Percentiles rank a stretch among this genome's conserved stretches.
Conservation (phyloP, 2,797 vertebrate species). For the Salmo trutta region DNA sequence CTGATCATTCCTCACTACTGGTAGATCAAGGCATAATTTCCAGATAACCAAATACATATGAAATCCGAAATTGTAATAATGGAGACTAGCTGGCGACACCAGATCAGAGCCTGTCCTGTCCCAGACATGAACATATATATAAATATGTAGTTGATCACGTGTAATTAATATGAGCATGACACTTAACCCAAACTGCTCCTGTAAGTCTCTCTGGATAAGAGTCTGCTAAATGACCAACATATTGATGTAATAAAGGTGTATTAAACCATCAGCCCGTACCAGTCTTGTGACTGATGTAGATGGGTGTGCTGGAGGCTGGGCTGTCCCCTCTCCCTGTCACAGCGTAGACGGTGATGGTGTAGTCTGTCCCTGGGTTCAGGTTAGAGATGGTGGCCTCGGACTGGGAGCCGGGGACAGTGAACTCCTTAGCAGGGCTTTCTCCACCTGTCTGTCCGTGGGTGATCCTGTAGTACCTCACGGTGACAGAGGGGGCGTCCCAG, state of each 20-base stretch:
- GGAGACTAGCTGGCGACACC: not conserved
- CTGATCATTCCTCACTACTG: too few relatives aligned
- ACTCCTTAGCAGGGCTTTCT: constrained; percentile 78
- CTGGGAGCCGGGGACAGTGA: constrained; percentile 83
- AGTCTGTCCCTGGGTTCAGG: constrained; percentile 86
- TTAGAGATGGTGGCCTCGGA: constrained; percentile 83
- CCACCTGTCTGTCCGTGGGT: constrained; percentile 78
- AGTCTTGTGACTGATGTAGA: constrained; percentile 86
- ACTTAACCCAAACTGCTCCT: too few relatives aligned
- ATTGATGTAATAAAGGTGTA: not conserved
- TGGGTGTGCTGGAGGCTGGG: constrained; percentile 88
- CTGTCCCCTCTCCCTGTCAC: constrained; percentile 93
- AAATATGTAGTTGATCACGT: not conserved
- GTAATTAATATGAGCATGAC: not conserved
- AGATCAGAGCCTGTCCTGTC: not conserved
- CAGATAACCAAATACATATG: not conserved
- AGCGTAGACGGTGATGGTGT: constrained; percentile 91
- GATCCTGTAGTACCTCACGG: constrained; percentile 91
- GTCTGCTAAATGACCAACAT: not conserved
- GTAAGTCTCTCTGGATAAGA: too few relatives aligned
- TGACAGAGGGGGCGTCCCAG: constrained; percentile 91
- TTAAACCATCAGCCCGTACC: constrained; percentile 64
- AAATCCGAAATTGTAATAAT: not conserved
- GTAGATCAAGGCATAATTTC: not conserved
- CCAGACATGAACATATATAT: not conserved